A percentile compares a stretch with the other conserved stretches of the same genome.
These are phyloP conservation scores for Helarctos malayanus DNA, from an alignment of 2,797 vertebrate species.

Conservation along the genomic window DNA sequence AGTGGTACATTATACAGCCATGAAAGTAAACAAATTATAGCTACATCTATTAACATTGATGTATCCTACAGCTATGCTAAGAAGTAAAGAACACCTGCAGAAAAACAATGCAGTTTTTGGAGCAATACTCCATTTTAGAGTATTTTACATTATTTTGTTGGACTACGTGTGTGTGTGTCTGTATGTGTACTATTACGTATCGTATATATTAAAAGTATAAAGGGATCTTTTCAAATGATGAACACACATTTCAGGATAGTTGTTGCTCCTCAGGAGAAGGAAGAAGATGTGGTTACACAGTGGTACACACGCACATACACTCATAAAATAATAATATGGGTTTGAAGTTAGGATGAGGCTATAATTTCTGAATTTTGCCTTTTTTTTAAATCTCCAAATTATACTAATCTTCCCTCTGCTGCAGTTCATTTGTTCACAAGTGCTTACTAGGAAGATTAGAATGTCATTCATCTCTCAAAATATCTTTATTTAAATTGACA, in stretches of 20 bases:
- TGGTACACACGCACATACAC: not conserved
- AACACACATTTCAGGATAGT: not conserved
- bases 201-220: not conserved
- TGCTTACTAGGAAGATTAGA: not conserved
- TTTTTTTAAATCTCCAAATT: not conserved
- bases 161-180: not conserved
- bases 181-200: not conserved
- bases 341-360: not conserved
- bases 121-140: no score
- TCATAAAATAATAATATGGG: not conserved
- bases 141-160: not conserved
- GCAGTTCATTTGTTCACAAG: not conserved
- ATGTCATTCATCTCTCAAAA: not conserved
- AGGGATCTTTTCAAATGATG: not conserved
- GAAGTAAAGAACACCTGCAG: not conserved
- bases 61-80: not conserved
- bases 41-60: not conserved
- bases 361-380: constrained; percentile 13
- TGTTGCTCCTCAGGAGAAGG: not conserved
- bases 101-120: not conserved
- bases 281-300: not conserved
- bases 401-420: not conserved
- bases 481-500: constrained; percentile 34
- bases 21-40: not conserved
- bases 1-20: not conserved